These are phyloP conservation scores for Nebria brevicollis DNA, from an alignment of 2,888 invertebrate species.

Conservation along the genomic window DNA sequence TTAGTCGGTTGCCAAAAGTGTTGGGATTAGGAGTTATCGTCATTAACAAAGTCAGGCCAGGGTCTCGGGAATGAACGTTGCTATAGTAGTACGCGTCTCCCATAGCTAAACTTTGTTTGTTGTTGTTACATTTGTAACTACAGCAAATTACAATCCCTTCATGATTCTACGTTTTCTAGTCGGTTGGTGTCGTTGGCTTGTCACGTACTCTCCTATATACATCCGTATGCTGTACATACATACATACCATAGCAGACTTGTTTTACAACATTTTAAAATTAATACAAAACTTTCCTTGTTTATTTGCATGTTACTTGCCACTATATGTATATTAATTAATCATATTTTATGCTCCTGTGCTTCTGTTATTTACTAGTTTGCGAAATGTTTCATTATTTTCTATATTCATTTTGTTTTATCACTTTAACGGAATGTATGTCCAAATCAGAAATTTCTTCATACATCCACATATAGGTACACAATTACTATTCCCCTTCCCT, in stretches of 20 bases:
- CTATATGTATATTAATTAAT: background rate
- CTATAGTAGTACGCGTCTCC: background rate
- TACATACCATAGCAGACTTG: background rate
- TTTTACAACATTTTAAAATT: background rate
- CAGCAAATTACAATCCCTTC: slow-evolving; percentile 1
- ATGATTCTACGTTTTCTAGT: background rate
- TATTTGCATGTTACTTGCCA: too few species aligned
- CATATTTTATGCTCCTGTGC: background rate
- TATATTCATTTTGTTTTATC: background rate
- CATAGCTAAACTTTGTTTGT: background rate
- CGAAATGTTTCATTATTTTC: too few species aligned
- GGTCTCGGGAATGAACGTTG: background rate
- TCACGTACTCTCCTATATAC: background rate
- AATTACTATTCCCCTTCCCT: too few species aligned
- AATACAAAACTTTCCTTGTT: background rate
- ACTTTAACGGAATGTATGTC: too few species aligned
- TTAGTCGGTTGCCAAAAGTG: background rate
- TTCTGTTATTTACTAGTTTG: too few species aligned
- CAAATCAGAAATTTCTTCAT: too few species aligned
- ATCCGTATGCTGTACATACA: background rate
- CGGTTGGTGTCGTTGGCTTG: background rate
- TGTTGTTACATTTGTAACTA: background rate
- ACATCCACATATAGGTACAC: too few species aligned
- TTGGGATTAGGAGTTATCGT: slow-evolving; percentile 1
- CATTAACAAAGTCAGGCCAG: background rate